phyloP scores from a whole-genome alignment of 2,797 vertebrate species.

The Anabacerthia variegaticeps region DNA sequence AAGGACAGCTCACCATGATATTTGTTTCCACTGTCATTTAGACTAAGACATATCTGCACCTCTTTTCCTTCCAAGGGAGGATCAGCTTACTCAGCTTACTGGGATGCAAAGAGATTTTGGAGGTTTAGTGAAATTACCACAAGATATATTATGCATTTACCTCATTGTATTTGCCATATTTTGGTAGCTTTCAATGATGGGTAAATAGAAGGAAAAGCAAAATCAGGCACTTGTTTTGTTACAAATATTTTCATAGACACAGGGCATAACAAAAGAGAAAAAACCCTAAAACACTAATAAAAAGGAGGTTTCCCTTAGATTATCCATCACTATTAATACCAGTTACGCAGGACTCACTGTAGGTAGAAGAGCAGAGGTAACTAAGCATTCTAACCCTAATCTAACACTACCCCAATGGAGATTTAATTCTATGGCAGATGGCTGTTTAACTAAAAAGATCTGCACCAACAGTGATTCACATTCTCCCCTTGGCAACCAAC shows the following conservation, averaged over 20 bases:
- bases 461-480: neutral
- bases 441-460: neutral
- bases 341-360: neutral
- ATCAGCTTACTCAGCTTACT: neutral
- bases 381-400: neutral
- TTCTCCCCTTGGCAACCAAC: neutral
- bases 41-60: neutral
- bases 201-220: neutral
- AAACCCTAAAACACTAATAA: rapidly evolving
- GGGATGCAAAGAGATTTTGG: neutral
- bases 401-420: neutral
- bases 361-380: neutral
- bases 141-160: neutral
- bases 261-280: rapidly evolving
- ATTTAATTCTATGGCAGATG: constrained; percentile 22
- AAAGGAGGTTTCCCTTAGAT: neutral
- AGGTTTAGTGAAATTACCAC: neutral
- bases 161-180: neutral
- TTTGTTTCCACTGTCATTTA: neutral
- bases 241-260: neutral
- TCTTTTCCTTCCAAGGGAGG: neutral
- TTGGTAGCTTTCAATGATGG: neutral
- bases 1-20: neutral
- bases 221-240: neutral
- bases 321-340: neutral